A percentile compares a stretch with the other conserved stretches of the same genome.
Conservation (phyloP, 2,797 vertebrate genomes). For the Halcyon smyrnensis region DNA sequence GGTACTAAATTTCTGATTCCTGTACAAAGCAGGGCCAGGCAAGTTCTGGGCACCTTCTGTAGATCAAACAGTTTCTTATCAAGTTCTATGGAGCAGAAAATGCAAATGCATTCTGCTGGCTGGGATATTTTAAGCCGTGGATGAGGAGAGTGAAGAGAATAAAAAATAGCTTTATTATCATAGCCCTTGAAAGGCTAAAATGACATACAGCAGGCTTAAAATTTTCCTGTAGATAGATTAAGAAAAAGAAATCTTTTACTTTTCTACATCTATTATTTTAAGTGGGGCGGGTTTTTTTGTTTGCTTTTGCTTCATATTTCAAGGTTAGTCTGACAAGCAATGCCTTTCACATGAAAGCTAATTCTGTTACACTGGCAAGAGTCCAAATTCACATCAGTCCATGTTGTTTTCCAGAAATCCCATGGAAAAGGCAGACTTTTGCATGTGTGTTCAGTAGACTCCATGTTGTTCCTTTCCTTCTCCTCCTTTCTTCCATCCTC, state of each 20-base stretch:
- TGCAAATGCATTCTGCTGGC: neutral
- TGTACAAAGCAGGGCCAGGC: neutral
- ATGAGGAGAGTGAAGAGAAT: neutral
- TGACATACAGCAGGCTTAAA: neutral
- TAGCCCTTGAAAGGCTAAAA: neutral
- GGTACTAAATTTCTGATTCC: neutral
- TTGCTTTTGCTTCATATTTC: neutral
- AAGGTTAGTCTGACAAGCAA: neutral
- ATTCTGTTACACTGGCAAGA: neutral
- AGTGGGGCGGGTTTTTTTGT: neutral
- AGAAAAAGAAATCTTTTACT: neutral
- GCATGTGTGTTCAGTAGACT: neutral
- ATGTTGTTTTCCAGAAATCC: neutral
- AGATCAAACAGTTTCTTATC: neutral
- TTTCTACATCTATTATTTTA: neutral
- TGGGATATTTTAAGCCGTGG: slow-evolving; percentile 18
- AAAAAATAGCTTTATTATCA: slow-evolving; percentile 32
- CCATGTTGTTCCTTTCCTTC: neutral
- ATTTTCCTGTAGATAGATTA: neutral
- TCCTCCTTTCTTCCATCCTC: neutral
- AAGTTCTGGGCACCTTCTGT: neutral
- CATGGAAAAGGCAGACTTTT: neutral
- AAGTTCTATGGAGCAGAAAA: neutral
- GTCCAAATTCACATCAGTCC: neutral
- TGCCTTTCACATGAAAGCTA: neutral